These are phyloP conservation scores for Cryptus armator DNA, from an alignment of 2,888 invertebrate genomes.

Conservation along the genomic window DNA sequence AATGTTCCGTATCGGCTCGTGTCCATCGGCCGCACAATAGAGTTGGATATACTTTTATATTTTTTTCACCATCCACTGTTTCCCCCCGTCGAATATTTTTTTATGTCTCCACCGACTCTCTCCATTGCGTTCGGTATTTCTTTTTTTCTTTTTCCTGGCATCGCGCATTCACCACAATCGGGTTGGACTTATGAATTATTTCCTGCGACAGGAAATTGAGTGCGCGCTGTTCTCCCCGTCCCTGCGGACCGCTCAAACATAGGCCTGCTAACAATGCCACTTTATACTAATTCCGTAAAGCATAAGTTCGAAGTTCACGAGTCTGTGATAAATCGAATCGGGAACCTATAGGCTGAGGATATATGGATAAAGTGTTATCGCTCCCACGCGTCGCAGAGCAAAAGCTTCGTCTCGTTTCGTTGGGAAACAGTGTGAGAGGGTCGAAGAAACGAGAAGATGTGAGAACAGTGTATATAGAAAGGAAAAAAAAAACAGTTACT, in stretches of 20 bases:
- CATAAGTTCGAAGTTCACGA: slow-evolving; percentile 37
- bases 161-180: slow-evolving; percentile 10
- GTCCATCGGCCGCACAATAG: slow-evolving; percentile 31
- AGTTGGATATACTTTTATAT: background rate
- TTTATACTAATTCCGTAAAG: slow-evolving; percentile 69
- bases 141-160: slow-evolving; percentile 35
- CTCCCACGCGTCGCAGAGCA: background rate
- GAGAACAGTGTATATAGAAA: background rate
- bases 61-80: background rate
- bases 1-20: slow-evolving; percentile 29
- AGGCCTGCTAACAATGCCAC: slow-evolving; percentile 40
- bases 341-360: slow-evolving; percentile 13
- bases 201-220: slow-evolving; percentile 66
- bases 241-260: slow-evolving; percentile 31
- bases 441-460: background rate
- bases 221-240: slow-evolving; percentile 47
- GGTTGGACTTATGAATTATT: slow-evolving; percentile 71
- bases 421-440: background rate
- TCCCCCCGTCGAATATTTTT: background rate
- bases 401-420: background rate
- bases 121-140: background rate
- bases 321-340: slow-evolving; percentile 66
- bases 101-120: background rate
- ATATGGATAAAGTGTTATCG: background rate
- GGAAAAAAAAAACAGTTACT: background rate